Evolutionary conservation across 2,113 vertebrate species (phyloP), one percentile per base, ranked within the genome.

Genomic region (Prolemur simus): DNA sequence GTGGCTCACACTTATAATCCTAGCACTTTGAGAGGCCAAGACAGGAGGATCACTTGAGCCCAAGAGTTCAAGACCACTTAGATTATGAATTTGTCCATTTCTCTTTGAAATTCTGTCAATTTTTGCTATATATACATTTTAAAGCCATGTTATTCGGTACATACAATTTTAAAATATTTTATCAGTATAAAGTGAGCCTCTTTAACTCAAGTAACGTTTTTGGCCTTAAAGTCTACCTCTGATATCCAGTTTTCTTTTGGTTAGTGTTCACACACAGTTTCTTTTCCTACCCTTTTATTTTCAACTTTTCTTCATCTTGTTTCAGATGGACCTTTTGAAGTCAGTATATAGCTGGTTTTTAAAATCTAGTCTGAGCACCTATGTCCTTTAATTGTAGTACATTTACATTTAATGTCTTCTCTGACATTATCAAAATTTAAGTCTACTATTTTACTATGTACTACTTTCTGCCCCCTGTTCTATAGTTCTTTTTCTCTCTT

Each of bases 201-300:
- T 60, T 77, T 84, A 77, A 37, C 47, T 80, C 15, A 21, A 39
- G 10, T 21, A 14, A 84, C 60, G 8, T 27, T 71, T 73, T 89
- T 47, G 80, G 21, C 29, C 42, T 68, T 60, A 63, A 60, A 32
- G 42, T 77, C 69, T 80, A 76, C 8, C 8, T 92, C 47, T 86
- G 39, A 58, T 54, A 37, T 11, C 6, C 12, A 73, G 39, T 54
- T 77, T 93, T 91, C 45, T 78, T 89, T 42, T 81, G 32, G 58
- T 6, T 80, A 89, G 37, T 52, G 17, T 58, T 95, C n/a, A 86
- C 49, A 66, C 2, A 25, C 3, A 74, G 39, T 56, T 68, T 37
- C 49, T 85, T 80, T 86, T 82, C 45, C 54, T 47, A 74, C 32
- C 15, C 34, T 73, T 96, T 89, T 42, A 85, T 85, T 66, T 95